Evolutionary conservation across 2,888 invertebrate genomes (phyloP), one percentile per base, ranked within the genome.

Genomic region (Drosophila vallismaia): DNA sequence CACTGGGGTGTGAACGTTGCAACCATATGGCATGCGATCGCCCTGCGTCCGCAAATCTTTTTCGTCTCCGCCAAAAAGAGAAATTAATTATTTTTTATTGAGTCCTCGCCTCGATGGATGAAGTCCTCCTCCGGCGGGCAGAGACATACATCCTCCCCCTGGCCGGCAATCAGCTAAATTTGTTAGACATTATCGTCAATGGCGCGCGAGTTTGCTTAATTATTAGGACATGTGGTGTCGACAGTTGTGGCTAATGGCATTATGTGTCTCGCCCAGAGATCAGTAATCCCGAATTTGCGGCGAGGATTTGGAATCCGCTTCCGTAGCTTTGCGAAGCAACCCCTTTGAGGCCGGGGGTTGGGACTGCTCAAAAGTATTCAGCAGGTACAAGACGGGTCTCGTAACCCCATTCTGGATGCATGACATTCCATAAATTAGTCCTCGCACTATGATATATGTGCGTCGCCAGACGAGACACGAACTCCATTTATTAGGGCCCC

Each of bases 1-100:
- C 19, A 19, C 2, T 14, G 54, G 76, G 83, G 81, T 75, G 85
- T 84, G 69, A 76, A 63, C 66, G 51, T 48, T 72, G 67, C 72
- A 71, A 72, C 52, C 72, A 72, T 72, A 73, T 72, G 72, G 71
- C 86, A 67, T 69, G 63, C 48, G 59, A 63, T 59, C 60, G 50
- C 52, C 53, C 66, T 46, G 55, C 12, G n/a, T 33, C 42, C 31
- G 26, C 38, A 56, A 38, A 63, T 76, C 63, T 56, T 64, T 50
- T 62, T 19, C 19, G 9, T 75, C 28, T 28, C 28, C 28, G 86
- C 80, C 83, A 82, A 82, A 86, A 82, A 82, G 45, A 75, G 84
- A 81, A 78, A 83, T 83, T 86, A 86, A 83, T 83, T 83, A 86
- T 76, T 73, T 86, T 83, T 86, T 86, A 83, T 83, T 83, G 70